Base-by-base conservation (phyloP, 2,888 invertebrate species). In the Cheilosia urbana region DNA sequence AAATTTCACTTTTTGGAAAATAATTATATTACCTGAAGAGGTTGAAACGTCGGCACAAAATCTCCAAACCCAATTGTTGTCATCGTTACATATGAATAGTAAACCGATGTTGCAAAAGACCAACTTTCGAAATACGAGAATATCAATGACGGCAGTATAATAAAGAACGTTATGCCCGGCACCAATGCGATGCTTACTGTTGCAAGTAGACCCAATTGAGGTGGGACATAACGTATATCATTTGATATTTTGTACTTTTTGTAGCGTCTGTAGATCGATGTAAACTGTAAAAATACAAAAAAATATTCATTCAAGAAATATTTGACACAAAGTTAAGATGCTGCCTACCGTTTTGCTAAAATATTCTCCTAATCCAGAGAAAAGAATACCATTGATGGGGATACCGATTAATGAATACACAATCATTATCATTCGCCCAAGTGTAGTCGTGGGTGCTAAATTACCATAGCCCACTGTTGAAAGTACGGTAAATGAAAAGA, bases 41-140 rank as follows among this genome's bases (percentile, higher is more conserved):
- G 84, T 21, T 92, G 91, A 88, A 92, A 92, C n/a, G 92, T 92
- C 91, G 98, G 97, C 37, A 98, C 97, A 90, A 95, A 95, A 91
- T 98, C 98, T n/a, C 98, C 98, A 91, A 98, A 98, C 47, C 98
- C 98, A 87, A 98, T 98, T 4, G 97, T 97, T 2, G 97, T 96
- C 13, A 97, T 93, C 0, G 97, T 97, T 15, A 97, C 96, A 90
- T 97, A 98, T 21, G 97, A 96, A 90, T 96, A 98, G 91, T 98
- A 98, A 51, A 98, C 94, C 0, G 97, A 94, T 51, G 97, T 95
- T 9, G 96, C 94, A 90, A 96, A 98, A 9, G 95, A 94, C 98
- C 98, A 98, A 1, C 94, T 95, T 93, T 98, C 98, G 89, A 97
- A 96, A 68, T 96, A 94, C 19, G 96, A 95, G 90, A 98, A 97